These are phyloP conservation scores for Indri indri DNA, from an alignment of 2,113 vertebrate genomes.

Conservation along the genomic window DNA sequence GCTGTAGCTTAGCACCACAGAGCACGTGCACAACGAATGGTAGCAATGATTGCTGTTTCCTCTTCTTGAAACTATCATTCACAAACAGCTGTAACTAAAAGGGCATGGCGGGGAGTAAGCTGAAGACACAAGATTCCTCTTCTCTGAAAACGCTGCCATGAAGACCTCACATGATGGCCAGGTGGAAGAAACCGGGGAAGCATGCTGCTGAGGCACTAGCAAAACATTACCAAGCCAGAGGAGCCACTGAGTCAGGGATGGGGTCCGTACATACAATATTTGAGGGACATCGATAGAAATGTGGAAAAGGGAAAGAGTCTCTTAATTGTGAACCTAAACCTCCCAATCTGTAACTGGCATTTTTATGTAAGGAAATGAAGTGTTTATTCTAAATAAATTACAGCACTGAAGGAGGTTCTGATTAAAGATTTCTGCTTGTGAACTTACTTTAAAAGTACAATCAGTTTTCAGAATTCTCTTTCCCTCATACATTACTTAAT, in stretches of 20 bases:
- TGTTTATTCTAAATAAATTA: conserved; percentile 44
- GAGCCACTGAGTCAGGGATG: neutral
- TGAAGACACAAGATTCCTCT: neutral
- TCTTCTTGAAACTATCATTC: neutral
- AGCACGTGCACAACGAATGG: neutral
- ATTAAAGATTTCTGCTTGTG: conserved; percentile 35
- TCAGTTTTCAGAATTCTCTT: conserved; percentile 37
- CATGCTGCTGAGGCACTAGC: rapidly evolving
- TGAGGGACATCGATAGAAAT: neutral
- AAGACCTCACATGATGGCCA: neutral
- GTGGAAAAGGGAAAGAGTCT: neutral
- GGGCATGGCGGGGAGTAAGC: neutral
- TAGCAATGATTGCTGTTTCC: neutral
- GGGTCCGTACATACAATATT: rapidly evolving
- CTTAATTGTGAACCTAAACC: neutral
- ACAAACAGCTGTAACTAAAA: neutral
- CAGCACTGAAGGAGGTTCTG: neutral
- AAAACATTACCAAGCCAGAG: neutral
- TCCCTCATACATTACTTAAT: neutral
- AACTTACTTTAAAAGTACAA: conserved; percentile 51
- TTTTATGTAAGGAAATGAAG: neutral
- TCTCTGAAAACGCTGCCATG: neutral
- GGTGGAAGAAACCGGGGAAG: neutral
- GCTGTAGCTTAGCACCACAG: no score
- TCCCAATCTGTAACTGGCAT: neutral